These are phyloP conservation scores for Limnephilus rhombicus DNA, from an alignment of 2,888 invertebrate genomes.

Conservation along the genomic window DNA sequence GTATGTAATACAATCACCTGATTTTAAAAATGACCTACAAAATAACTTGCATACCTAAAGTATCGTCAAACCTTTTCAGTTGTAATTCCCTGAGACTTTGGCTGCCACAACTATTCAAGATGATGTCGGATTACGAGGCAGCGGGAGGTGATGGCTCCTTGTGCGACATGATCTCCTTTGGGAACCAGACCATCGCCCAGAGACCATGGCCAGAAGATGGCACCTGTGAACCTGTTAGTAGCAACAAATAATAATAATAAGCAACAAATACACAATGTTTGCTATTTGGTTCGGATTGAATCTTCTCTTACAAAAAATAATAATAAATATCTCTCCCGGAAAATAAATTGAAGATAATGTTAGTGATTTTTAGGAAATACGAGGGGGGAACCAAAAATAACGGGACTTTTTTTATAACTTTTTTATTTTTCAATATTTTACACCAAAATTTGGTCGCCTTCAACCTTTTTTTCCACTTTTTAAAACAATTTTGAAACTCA, in stretches of 20 bases:
- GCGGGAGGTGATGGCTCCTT: constrained; percentile 42
- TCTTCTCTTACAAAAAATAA: background rate
- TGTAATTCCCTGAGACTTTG: constrained; percentile 64
- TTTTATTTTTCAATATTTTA: too few relatives aligned
- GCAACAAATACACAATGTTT: background rate
- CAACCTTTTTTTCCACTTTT: too few relatives aligned
- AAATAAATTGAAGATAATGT: too few relatives aligned
- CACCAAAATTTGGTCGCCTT: too few relatives aligned
- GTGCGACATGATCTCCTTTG: constrained; percentile 64
- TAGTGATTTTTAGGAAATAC: too few relatives aligned
- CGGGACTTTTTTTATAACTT: too few relatives aligned
- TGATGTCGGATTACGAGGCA: constrained; percentile 60
- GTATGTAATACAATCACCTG: background rate
- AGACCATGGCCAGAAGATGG: constrained; percentile 49
- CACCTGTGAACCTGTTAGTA: constrained; percentile 58
- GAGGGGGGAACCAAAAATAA: too few relatives aligned
- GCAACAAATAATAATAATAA: background rate
- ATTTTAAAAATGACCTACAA: too few relatives aligned
- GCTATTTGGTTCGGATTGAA: background rate
- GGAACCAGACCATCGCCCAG: constrained; percentile 56
- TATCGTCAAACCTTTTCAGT: constrained; percentile 48
- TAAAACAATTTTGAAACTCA: too few relatives aligned
- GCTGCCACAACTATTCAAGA: constrained; percentile 65
- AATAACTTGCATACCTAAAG: background rate
- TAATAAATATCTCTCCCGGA: too few relatives aligned